These are phyloP conservation scores for Danaus chrysippus DNA, from an alignment of 2,888 invertebrate genomes.

Conservation along the genomic window DNA sequence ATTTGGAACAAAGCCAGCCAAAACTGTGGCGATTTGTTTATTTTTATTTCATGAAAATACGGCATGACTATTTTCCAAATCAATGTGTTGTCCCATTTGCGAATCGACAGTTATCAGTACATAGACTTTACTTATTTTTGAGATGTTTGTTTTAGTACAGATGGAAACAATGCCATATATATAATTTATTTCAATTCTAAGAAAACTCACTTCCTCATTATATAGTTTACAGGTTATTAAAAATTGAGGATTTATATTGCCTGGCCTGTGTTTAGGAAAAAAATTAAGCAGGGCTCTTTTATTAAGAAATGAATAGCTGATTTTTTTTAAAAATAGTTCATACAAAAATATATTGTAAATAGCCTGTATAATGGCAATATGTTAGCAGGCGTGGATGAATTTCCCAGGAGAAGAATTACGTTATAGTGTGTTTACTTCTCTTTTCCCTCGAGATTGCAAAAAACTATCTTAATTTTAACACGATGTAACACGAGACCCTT, in stretches of 20 bases:
- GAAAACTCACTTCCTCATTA: too few relatives aligned
- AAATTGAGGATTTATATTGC: too few relatives aligned
- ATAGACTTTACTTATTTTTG: constrained; percentile 25
- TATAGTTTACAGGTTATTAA: too few relatives aligned
- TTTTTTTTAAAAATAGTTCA: background rate
- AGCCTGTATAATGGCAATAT: constrained; percentile 44
- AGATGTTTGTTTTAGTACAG: constrained; percentile 24
- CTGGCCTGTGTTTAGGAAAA: too few relatives aligned
- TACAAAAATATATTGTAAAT: constrained; percentile 14
- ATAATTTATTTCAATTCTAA: background rate
- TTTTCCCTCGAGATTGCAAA: background rate
- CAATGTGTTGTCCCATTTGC: constrained; percentile 39
- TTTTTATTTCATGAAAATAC: constrained; percentile 59
- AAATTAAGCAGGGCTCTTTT: too few relatives aligned
- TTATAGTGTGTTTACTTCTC: constrained; percentile 36
- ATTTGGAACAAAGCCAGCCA: constrained; percentile 68
- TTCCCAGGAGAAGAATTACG: constrained; percentile 59
- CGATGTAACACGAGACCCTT: background rate
- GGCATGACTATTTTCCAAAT: constrained; percentile 46
- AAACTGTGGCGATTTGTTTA: constrained; percentile 53
- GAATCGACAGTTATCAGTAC: constrained; percentile 31
- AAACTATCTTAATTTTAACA: constrained; percentile 13
- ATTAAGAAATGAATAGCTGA: too few relatives aligned
- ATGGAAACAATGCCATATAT: background rate
- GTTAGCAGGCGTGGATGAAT: constrained; percentile 47